Evolutionary conservation across 1,140 invertebrate species (phyloP).

Genomic region (Drosophila grimshawi): DNA sequence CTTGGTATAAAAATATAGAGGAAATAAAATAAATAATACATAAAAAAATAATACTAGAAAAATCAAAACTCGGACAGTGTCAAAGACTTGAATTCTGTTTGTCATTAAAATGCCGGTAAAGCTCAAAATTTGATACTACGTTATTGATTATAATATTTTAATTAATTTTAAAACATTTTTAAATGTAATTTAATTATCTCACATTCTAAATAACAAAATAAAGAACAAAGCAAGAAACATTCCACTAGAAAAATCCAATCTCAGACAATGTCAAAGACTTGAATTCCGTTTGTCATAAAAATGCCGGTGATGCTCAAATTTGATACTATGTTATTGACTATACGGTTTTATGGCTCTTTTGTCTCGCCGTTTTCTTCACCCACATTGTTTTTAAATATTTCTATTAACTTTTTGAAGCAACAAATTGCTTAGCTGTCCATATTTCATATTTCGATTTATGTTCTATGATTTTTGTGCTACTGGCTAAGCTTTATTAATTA

Average conservation of each 20-base stretch:
- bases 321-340: slow-evolving; percentile 31
- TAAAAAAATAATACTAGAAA: slow-evolving; percentile 28
- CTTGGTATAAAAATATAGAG: slow-evolving; percentile 4
- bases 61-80: slow-evolving; percentile 20
- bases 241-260: slow-evolving; percentile 22
- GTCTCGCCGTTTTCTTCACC: slow-evolving; percentile 27
- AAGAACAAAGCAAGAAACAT: slow-evolving; percentile 15
- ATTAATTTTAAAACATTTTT: slow-evolving; percentile 31
- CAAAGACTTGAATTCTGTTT: slow-evolving; percentile 51
- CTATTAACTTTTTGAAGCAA: background rate
- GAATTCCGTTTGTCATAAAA: slow-evolving; percentile 53
- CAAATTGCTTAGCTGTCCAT: slow-evolving; percentile 14
- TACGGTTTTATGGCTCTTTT: slow-evolving; percentile 32
- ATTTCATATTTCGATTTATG: background rate
- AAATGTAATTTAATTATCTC: slow-evolving; percentile 48
- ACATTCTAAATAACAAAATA: slow-evolving; percentile 11
- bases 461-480: slow-evolving; percentile 17
- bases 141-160: slow-evolving; percentile 39
- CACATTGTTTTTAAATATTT: slow-evolving; percentile 34
- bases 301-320: slow-evolving; percentile 37
- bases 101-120: slow-evolving; percentile 44
- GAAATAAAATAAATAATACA: background rate
- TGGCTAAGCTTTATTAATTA: slow-evolving; percentile 57
- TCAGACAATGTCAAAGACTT: slow-evolving; percentile 39
- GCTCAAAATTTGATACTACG: slow-evolving; percentile 29